Percentiles rank a stretch among this genome's conserved stretches.
Evolutionary conservation across 2,113 vertebrate species (phyloP).

Genomic region (Hiodon tergisus): DNA sequence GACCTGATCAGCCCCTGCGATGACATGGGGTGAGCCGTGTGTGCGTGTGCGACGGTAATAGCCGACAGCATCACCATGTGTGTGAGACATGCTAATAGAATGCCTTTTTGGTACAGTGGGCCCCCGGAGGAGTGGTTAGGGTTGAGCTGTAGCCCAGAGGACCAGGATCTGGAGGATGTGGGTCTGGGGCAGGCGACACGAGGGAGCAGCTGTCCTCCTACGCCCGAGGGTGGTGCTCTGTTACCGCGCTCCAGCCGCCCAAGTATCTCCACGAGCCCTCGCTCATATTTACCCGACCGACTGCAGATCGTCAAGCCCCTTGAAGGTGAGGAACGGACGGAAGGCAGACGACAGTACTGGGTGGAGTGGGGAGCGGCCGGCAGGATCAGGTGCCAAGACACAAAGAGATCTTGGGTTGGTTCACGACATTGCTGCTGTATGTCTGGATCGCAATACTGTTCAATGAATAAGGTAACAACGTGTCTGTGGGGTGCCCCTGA

Average conservation of each 20-base stretch:
- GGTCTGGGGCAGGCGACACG: conserved; percentile 36
- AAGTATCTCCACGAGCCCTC: conserved; percentile 63
- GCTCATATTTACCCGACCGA: conserved; percentile 71
- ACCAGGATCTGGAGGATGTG: conserved; percentile 68
- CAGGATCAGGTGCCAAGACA: too few relatives aligned
- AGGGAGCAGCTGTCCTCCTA: conserved; percentile 63
- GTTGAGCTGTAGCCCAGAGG: conserved; percentile 64
- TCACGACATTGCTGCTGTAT: too few relatives aligned
- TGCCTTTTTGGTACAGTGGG: conserved; percentile 30
- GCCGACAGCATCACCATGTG: background rate
- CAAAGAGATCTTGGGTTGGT: too few relatives aligned
- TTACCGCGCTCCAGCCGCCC: conserved; percentile 71
- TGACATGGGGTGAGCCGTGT: conserved; percentile 47
- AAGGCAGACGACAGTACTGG: background rate
- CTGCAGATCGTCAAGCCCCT: conserved; percentile 82
- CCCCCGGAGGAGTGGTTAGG: conserved; percentile 51
- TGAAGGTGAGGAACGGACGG: conserved; percentile 61
- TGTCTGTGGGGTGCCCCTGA: too few relatives aligned
- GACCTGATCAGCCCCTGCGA: conserved; percentile 17
- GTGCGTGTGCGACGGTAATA: too few relatives aligned
- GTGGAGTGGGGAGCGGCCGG: background rate
- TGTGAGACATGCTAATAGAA: too few relatives aligned
- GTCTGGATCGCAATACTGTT: too few relatives aligned
- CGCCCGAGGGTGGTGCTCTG: conserved; percentile 65
- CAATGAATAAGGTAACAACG: too few relatives aligned